Conservation (phyloP, 2,888 invertebrate genomes). For the Monopis laevigella region DNA sequence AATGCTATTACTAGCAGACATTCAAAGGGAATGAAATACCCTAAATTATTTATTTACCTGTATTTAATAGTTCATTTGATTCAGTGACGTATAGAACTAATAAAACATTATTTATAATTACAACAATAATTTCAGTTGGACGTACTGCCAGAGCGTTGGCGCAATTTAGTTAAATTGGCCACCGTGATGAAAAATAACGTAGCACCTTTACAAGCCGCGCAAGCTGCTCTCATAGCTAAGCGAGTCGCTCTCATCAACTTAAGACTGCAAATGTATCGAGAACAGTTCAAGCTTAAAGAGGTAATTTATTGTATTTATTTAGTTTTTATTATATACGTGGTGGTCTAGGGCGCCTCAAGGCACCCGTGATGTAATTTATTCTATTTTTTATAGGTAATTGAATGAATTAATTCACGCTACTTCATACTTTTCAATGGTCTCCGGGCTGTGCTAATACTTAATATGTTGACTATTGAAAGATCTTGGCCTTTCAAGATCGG, state of each 20-base stretch:
- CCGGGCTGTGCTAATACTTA: not conserved
- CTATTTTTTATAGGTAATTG: too few species aligned
- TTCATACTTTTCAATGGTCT: not conserved
- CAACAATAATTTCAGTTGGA: slow-evolving; percentile 50
- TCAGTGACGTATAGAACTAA: too few species aligned
- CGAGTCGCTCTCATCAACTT: slow-evolving; percentile 83
- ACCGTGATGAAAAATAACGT: slow-evolving; percentile 86
- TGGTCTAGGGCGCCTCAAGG: too few species aligned
- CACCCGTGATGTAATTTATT: too few species aligned
- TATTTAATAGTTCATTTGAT: too few species aligned
- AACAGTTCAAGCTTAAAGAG: slow-evolving; percentile 72
- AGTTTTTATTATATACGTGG: not conserved
- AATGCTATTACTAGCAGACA: too few species aligned
- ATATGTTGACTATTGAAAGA: not conserved
- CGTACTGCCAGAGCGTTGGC: slow-evolving; percentile 90
- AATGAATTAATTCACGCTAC: not conserved
- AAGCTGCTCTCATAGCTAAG: slow-evolving; percentile 87
- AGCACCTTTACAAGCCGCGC: slow-evolving; percentile 87
- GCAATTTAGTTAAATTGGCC: slow-evolving; percentile 82
- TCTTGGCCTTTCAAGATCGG: too few species aligned
- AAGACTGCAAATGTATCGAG: slow-evolving; percentile 78
- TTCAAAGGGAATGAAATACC: too few species aligned
- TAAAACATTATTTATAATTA: not conserved
- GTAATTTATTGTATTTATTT: slow-evolving; percentile 22
- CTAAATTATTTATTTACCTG: too few species aligned